Evolutionary conservation across 2,113 vertebrate species (phyloP), one percentile per base, ranked within the genome.

Genomic region (Misgurnus mizolepis): DNA sequence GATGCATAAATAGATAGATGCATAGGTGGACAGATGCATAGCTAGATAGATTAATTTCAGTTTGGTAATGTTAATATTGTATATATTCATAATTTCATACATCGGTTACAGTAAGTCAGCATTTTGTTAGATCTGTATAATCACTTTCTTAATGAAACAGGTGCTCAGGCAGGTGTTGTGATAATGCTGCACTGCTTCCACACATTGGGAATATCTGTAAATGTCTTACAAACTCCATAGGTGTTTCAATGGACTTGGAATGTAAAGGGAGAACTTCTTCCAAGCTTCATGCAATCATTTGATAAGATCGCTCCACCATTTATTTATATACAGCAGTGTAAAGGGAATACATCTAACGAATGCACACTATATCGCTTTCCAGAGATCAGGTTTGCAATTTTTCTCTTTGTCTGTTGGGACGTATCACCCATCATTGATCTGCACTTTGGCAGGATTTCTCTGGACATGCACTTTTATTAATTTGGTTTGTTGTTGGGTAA

Each of bases 401-500:
- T 14, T 53, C 4, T 53, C 50, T 53, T 17, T 27, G 22, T 11
- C 5, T 40, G 27, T 50, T 60, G 39, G 10, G 53, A 40, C 17
- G 55, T 5, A 60, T 45, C 10, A 53, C 5, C 56, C 55, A 5
- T 60, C 71, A 61, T 61, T 47, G 71, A 74, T 74, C 73, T 64
- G 39, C 45, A 14, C 61, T 53, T 77, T 65, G 75, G 75, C 75
- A 18, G 75, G 61, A 66, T 66, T 77, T 67, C 62, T 39, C 22
- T 40, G 18, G 62, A 40, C 61, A 18, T 64, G 45, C 47, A 18
- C 47, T 77, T 66, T 77, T 66, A 55, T 66, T 66, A 76, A 76
- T 40, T 40, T 50, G 61, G 75, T 77, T 66, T 67, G 75, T 43
- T 75, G 73, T 75, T 45, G 56, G 73, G 41, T 75, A 60, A 62